These are phyloP conservation scores for Poecilia gillii DNA, from an alignment of 2,797 vertebrate genomes.

Conservation along the genomic window DNA sequence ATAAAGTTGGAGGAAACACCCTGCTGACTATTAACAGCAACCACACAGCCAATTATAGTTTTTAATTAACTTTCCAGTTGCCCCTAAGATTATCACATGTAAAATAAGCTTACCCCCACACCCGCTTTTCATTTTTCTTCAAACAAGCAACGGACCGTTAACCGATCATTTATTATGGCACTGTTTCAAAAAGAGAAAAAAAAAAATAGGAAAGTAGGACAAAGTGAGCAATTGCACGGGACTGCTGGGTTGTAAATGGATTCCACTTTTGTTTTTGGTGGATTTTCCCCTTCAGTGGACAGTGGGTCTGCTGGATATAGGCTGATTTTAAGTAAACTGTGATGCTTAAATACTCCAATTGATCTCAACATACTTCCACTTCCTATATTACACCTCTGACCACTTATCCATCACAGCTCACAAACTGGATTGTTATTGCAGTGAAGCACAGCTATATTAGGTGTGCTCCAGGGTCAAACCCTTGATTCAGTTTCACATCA, in stretches of 20 bases:
- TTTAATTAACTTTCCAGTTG: slow-evolving; percentile 89
- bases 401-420: slow-evolving; percentile 60
- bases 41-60: slow-evolving; percentile 87
- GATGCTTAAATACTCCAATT: slow-evolving; percentile 84
- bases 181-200: slow-evolving; percentile 76
- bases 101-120: slow-evolving; percentile 80
- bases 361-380: slow-evolving; percentile 71
- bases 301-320: slow-evolving; percentile 79
- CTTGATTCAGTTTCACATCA: slow-evolving; percentile 64
- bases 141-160: slow-evolving; percentile 83
- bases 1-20: slow-evolving; percentile 78
- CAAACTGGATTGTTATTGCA: slow-evolving; percentile 54
- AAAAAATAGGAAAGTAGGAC: slow-evolving; percentile 86
- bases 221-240: slow-evolving; percentile 84
- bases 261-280: slow-evolving; percentile 66
- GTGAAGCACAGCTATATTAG: slow-evolving; percentile 37
- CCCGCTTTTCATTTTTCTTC: slow-evolving; percentile 75
- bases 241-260: slow-evolving; percentile 81
- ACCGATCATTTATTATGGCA: slow-evolving; percentile 84
- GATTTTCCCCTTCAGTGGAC: slow-evolving; percentile 74
- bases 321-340: slow-evolving; percentile 82
- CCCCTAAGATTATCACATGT: slow-evolving; percentile 85
- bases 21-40: slow-evolving; percentile 81
- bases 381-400: slow-evolving; percentile 64
- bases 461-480: not conserved